Base-by-base conservation (phyloP, 2,888 invertebrate species). In the Heliconius erato region DNA sequence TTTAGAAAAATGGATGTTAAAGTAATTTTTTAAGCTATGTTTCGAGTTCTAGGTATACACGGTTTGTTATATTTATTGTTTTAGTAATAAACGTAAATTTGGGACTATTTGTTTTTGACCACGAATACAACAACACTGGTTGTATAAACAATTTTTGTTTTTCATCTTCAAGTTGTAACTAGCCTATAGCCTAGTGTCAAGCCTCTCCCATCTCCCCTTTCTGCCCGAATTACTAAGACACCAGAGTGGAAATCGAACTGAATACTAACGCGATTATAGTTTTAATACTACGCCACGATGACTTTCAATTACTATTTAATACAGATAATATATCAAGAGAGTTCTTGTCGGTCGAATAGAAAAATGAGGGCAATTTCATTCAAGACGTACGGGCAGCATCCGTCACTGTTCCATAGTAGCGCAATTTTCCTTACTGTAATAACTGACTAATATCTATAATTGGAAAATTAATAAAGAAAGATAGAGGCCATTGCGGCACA, bases 1-100 rank as follows among this genome's bases (percentile, higher is more conserved):
- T n/a, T 67, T 23, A 74, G 14, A 74, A 67, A 32, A 79, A 19
- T 65, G 2, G 1, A 19, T 72, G 19, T 26, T 5, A 28, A 69
- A 28, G 35, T 74, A 63, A 74, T 63, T 74, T 79, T 79, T 28
- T 84, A 80, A 80, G 81, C 44, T 67, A 82, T 82, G 79, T 82
- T 83, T 83, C 79, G 74, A 83, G 54, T 71, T 59, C 82, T 82
- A 85, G 81, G 63, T 85, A 65, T 84, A 83, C 81, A 76, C 79
- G 68, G 16, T 83, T 85, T 84, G 54, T 32, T 84, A 81, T 44
- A 35, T 69, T n/a, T 80, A 81, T 84, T 80, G 26, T 74, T 79
- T 71, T 82, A 74, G 63, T 59, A 80, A 77, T 77, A 72, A 77
- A 78, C 7, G 0, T 72, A 72, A 49, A 63, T 71, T 28, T 44